Conservation (phyloP, 53 echinoderm and acorn worm genomes). For the Astropecten irregularis region DNA sequence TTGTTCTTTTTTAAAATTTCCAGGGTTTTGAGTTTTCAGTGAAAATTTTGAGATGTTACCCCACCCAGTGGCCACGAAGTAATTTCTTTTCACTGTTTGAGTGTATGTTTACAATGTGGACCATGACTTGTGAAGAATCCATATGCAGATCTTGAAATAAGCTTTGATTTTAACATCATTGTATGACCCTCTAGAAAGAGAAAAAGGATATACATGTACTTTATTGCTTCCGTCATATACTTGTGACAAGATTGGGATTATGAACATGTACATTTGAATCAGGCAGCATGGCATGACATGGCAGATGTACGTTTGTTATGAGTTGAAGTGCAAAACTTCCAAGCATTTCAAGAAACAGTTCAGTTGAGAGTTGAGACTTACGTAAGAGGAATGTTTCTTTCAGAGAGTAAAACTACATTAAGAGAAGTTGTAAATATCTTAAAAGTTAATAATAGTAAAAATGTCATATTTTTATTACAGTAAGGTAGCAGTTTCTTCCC, state of each 20-base stretch:
- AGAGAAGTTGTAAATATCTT: slow-evolving; percentile 45
- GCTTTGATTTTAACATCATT: neutral
- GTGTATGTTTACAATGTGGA: no score
- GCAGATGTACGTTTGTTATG: neutral
- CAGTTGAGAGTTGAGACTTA: neutral
- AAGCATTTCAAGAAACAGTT: slow-evolving; percentile 17
- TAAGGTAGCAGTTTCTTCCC: slow-evolving; percentile 41
- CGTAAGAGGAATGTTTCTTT: slow-evolving; percentile 34
- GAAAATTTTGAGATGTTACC: no score
- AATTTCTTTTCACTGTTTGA: no score
- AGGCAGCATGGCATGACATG: neutral
- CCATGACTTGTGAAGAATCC: no score
- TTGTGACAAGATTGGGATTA: neutral
- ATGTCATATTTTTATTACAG: slow-evolving; percentile 51
- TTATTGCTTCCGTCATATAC: neutral
- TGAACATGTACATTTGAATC: neutral
- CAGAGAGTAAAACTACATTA: slow-evolving; percentile 9
- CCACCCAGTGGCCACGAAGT: no score
- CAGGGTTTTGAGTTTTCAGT: no score
- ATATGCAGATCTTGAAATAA: neutral
- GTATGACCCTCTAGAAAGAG: neutral
- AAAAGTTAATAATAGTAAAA: slow-evolving; percentile 20
- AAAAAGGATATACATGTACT: neutral
- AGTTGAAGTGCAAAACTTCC: slow-evolving; percentile 19
- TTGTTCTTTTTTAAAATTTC: no score